phyloP scores from a whole-genome alignment of 1,140 invertebrate species.

The Aricia agestis region DNA sequence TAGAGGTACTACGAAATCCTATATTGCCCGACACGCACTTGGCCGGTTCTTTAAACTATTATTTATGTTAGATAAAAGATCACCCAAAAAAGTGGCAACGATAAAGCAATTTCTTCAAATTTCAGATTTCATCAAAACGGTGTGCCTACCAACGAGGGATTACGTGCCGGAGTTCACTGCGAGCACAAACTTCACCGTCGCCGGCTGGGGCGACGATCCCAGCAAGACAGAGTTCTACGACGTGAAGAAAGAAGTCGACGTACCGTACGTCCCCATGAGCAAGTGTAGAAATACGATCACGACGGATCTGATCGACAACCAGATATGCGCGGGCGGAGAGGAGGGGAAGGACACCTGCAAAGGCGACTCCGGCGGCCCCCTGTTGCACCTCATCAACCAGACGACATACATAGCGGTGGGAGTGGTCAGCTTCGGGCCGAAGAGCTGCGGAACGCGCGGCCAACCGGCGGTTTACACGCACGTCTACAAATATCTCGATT shows the following conservation, averaged over 20 bases:
- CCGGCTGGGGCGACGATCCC: constrained; percentile 45
- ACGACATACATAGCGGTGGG: constrained; percentile 48
- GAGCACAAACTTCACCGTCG: constrained; percentile 32
- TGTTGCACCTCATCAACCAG: constrained; percentile 62
- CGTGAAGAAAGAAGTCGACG: constrained; percentile 28
- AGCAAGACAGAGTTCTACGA: constrained; percentile 49
- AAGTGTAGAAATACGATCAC: constrained; percentile 19
- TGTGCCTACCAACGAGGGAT: constrained; percentile 41
- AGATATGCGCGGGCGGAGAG: constrained; percentile 74
- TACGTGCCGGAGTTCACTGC: constrained; percentile 23
- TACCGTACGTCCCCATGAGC: constrained; percentile 28
- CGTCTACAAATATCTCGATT: constrained; percentile 72
- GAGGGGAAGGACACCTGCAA: constrained; percentile 72
- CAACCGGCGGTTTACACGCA: constrained; percentile 77
- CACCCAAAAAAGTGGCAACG: no score
- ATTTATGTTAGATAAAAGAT: no score
- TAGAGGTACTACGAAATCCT: no score
- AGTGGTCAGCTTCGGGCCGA: constrained; percentile 77
- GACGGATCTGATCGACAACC: constrained; percentile 31
- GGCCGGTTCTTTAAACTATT: no score
- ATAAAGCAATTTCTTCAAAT: constrained; percentile 2
- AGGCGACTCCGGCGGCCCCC: constrained; percentile 79
- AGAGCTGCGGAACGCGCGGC: constrained; percentile 66
- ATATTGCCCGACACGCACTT: no score
- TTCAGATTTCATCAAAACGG: constrained; percentile 51